phyloP scores from a whole-genome alignment of 2,113 vertebrate genomes.

The Merops nubicus region DNA sequence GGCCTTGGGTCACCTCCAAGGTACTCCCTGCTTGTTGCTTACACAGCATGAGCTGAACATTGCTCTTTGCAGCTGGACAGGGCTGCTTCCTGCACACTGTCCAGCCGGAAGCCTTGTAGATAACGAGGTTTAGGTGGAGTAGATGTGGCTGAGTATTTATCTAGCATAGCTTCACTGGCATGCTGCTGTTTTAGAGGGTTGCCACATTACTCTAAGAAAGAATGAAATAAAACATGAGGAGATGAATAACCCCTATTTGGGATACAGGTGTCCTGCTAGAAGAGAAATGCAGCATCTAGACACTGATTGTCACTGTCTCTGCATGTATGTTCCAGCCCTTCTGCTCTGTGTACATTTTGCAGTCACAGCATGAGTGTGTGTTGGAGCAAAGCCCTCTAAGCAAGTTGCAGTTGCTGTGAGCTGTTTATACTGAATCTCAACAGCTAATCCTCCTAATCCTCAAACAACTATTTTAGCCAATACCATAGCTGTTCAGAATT shows the following conservation, averaged over 20 bases:
- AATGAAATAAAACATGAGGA: neutral
- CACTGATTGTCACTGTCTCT: neutral
- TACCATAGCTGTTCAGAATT: neutral
- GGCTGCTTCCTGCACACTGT: neutral
- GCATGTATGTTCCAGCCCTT: neutral
- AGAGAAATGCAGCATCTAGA: neutral
- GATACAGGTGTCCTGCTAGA: neutral
- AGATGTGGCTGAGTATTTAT: neutral
- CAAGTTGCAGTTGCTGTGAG: neutral
- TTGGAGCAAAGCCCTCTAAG: neutral
- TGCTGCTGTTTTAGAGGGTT: neutral
- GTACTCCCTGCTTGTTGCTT: neutral
- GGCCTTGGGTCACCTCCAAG: neutral
- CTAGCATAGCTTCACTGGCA: neutral
- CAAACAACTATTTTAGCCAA: conserved; percentile 1
- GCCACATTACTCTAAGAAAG: neutral
- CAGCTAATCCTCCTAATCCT: conserved; percentile 20
- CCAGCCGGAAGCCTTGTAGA: neutral
- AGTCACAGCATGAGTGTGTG: neutral
- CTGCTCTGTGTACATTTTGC: neutral
- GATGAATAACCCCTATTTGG: rapidly evolving
- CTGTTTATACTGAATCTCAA: conserved; percentile 7
- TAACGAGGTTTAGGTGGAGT: neutral
- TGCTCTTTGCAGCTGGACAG: neutral
- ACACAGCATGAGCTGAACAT: rapidly evolving